Evolutionary conservation across 2,113 vertebrate species (phyloP).

Genomic region (Melanocharis versteri): DNA sequence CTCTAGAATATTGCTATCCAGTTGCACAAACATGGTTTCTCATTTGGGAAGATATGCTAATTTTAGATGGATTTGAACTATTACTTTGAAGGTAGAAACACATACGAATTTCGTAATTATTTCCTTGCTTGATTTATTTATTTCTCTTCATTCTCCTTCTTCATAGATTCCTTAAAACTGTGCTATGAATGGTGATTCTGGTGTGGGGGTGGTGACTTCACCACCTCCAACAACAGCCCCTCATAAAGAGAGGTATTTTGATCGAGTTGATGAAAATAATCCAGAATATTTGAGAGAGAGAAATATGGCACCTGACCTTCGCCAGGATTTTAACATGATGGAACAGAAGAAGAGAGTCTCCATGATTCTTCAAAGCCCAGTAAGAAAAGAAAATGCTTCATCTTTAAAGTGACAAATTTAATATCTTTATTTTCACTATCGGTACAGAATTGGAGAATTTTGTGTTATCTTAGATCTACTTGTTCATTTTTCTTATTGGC

Average conservation of each 20-base stretch:
- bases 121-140: background rate
- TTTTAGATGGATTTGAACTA: background rate
- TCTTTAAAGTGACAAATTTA: background rate
- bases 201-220: conserved; percentile 93
- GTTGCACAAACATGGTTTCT: background rate
- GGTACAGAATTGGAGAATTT: background rate
- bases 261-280: conserved; percentile 95
- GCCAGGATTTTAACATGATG: conserved; percentile 99
- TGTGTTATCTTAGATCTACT: background rate
- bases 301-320: conserved; percentile 97
- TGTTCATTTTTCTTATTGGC: background rate
- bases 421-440: background rate
- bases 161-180: conserved; percentile 49
- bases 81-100: background rate
- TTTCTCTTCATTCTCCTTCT: background rate
- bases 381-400: conserved; percentile 64
- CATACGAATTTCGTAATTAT: fast-evolving
- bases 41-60: background rate
- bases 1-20: background rate
- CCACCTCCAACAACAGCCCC: conserved; percentile 92
- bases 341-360: conserved; percentile 98
- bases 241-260: conserved; percentile 98
- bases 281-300: conserved; percentile 94
- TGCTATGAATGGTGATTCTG: conserved; percentile 95
- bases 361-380: conserved; percentile 98